Percentiles rank a stretch among this genome's conserved stretches.
Evolutionary conservation across 2,797 vertebrate species (phyloP).

Genomic region (Threskiornis aethiopicus): DNA sequence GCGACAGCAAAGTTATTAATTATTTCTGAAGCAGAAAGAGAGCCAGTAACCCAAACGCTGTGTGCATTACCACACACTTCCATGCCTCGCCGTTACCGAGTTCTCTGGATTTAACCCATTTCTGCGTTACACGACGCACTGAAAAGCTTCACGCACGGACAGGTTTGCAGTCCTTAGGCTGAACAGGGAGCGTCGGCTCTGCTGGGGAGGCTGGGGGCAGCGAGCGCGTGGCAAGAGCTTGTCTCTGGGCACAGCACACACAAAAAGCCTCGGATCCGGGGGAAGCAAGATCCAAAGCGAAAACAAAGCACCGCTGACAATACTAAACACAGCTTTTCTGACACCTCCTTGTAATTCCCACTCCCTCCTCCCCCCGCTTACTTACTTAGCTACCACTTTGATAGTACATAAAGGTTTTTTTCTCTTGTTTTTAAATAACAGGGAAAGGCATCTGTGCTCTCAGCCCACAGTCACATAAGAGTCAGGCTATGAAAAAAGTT

Average conservation of each 20-base stretch:
- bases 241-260: background rate
- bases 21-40: background rate
- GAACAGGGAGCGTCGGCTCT: background rate
- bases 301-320: background rate
- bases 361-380: background rate
- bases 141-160: rapidly evolving
- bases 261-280: background rate
- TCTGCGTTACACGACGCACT: rapidly evolving
- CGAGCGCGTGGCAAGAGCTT: rapidly evolving
- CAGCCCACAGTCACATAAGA: slow-evolving; percentile 13
- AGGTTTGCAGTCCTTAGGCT: rapidly evolving
- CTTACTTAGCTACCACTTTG: background rate
- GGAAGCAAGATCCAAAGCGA: background rate
- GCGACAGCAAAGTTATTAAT: background rate
- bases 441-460: slow-evolving; percentile 46
- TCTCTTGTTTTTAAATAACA: slow-evolving; percentile 37
- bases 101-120: background rate
- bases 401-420: background rate
- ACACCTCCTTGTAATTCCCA: slow-evolving; percentile 4
- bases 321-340: slow-evolving; percentile 9
- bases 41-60: rapidly evolving
- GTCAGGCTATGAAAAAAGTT: background rate
- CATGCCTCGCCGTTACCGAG: rapidly evolving
- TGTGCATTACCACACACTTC: rapidly evolving
- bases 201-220: background rate